These are phyloP conservation scores for Icerya purchasi DNA, from an alignment of 2,888 invertebrate species.

Conservation along the genomic window DNA sequence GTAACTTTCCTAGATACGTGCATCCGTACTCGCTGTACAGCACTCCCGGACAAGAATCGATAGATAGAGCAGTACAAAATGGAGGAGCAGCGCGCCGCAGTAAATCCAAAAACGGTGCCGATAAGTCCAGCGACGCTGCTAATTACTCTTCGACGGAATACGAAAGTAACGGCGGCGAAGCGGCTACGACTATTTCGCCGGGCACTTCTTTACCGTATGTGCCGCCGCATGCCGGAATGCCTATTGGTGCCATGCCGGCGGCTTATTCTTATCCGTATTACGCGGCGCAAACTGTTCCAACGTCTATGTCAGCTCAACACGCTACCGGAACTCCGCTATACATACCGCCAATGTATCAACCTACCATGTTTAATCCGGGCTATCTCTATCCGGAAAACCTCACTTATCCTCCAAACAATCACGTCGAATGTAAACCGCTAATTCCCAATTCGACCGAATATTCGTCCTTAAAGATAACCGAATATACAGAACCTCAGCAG, in stretches of 20 bases:
- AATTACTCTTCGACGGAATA: background rate
- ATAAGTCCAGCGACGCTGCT: background rate
- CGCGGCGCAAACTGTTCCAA: conserved; percentile 1
- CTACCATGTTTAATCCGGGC: conserved; percentile 4
- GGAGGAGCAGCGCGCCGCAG: background rate
- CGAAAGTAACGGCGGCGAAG: background rate
- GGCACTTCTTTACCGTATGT: background rate
- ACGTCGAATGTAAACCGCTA: conserved; percentile 3
- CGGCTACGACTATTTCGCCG: background rate
- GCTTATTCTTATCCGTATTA: conserved; percentile 11
- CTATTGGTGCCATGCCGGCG: conserved; percentile 4
- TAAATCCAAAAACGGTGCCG: background rate
- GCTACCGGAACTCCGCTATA: conserved; percentile 12
- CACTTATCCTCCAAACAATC: background rate
- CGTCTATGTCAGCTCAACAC: conserved; percentile 10
- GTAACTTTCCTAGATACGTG: background rate
- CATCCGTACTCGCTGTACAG: background rate
- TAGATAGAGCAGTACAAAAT: background rate
- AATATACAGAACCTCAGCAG: background rate
- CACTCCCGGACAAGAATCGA: background rate
- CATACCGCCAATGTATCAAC: conserved; percentile 9
- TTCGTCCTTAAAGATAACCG: background rate
- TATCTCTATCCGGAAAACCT: background rate
- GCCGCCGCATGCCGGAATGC: background rate
- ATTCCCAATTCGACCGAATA: conserved; percentile 5